Percentiles rank a stretch among this genome's conserved stretches.
Evolutionary conservation across 2,888 invertebrate genomes (phyloP).

Genomic region (Agrotis exclamationis): DNA sequence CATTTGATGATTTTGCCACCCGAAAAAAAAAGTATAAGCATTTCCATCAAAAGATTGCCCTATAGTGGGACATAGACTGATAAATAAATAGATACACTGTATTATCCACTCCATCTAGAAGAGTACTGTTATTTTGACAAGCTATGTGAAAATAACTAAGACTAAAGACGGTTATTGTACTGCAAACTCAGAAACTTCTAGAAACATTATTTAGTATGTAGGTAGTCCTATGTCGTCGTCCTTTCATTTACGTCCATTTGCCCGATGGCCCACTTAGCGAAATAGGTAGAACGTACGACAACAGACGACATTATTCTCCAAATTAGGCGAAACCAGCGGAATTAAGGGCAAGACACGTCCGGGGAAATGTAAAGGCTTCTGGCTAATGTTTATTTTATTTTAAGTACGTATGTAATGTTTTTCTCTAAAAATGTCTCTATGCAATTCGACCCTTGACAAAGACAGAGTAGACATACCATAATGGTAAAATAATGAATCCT

Average conservation of each 20-base stretch:
- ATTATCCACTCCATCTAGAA: too few species aligned
- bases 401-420: neutral
- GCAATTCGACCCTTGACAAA: neutral
- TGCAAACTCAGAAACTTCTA: conserved; percentile 11
- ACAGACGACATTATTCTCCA: conserved; percentile 34
- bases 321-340: conserved; percentile 21
- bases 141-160: too few species aligned
- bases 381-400: conserved; percentile 15
- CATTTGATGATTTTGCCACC: too few species aligned
- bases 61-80: too few species aligned
- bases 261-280: conserved; percentile 31
- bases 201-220: neutral
- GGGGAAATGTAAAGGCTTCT: neutral
- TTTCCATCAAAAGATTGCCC: too few species aligned
- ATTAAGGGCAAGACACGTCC: conserved; percentile 7
- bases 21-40: too few species aligned
- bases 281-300: conserved; percentile 34
- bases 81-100: neutral
- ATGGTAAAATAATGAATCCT: neutral
- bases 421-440: neutral
- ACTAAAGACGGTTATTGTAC: too few species aligned
- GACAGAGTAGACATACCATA: too few species aligned
- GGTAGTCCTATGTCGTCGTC: neutral
- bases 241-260: conserved; percentile 27
- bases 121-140: too few species aligned